Percentiles rank a stretch among this genome's conserved stretches.
Evolutionary conservation across 2,888 invertebrate species (phyloP).

Genomic region (Chymomyza caudatula): DNA sequence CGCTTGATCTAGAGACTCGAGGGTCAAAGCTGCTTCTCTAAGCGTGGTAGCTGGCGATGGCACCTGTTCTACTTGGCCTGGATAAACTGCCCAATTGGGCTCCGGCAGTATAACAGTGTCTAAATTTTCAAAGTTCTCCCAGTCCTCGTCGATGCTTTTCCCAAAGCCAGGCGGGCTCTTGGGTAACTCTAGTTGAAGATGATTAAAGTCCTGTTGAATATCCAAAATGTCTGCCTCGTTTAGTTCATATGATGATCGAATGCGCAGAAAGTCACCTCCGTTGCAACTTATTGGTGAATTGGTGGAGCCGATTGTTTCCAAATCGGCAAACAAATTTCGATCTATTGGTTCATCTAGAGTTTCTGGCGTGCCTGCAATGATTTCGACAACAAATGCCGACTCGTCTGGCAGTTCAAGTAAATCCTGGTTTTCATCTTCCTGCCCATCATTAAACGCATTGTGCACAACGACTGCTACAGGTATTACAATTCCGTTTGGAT

Average conservation of each 20-base stretch:
- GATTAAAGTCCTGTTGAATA: slow-evolving; percentile 28
- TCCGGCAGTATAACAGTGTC: slow-evolving; percentile 32
- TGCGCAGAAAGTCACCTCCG: slow-evolving; percentile 50
- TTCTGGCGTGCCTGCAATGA: slow-evolving; percentile 54
- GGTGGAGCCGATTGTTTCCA: slow-evolving; percentile 33
- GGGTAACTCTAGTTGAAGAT: slow-evolving; percentile 14
- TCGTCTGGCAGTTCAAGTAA: background rate
- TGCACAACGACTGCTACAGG: slow-evolving; percentile 59
- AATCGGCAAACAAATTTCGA: slow-evolving; percentile 38
- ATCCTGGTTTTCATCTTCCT: background rate
- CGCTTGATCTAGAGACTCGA: slow-evolving; percentile 31
- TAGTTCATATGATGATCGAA: slow-evolving; percentile 60
- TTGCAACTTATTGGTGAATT: slow-evolving; percentile 8
- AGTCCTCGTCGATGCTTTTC: slow-evolving; percentile 71
- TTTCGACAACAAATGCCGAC: slow-evolving; percentile 51
- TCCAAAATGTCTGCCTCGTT: slow-evolving; percentile 70
- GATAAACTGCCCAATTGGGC: slow-evolving; percentile 46
- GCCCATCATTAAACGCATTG: background rate
- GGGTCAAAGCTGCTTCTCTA: slow-evolving; percentile 1
- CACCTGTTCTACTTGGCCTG: slow-evolving; percentile 25
- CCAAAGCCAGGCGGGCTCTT: slow-evolving; percentile 61
- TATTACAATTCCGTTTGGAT: slow-evolving; percentile 35
- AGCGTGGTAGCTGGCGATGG: slow-evolving; percentile 7
- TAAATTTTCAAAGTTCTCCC: slow-evolving; percentile 64
- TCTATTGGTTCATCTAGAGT: slow-evolving; percentile 15